These are phyloP conservation scores for Oreochromis tanganicae DNA, from an alignment of 2,113 vertebrate genomes.

Conservation along the genomic window DNA sequence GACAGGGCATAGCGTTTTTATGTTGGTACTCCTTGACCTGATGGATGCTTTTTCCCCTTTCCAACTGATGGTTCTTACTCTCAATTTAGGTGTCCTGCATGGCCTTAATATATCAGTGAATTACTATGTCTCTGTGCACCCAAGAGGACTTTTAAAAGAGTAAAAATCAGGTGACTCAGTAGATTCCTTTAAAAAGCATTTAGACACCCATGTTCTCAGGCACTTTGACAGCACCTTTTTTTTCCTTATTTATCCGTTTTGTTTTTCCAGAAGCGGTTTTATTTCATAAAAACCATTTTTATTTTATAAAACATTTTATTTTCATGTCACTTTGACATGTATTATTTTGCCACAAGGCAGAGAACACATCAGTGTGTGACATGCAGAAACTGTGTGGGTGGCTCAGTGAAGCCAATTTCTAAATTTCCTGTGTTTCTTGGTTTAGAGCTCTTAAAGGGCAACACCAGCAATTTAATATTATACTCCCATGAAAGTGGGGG, in stretches of 20 bases:
- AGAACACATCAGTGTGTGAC: background rate
- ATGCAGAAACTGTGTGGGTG: background rate
- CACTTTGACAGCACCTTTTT: background rate
- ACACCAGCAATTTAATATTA: background rate
- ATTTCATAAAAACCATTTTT: background rate
- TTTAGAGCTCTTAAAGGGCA: background rate
- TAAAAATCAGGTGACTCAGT: background rate
- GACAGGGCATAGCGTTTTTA: background rate
- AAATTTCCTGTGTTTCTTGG: background rate
- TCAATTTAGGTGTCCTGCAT: background rate
- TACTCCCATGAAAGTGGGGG: background rate
- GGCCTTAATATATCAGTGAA: background rate
- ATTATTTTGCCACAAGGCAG: background rate
- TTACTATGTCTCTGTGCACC: background rate
- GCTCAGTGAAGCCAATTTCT: background rate
- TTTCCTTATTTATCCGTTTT: accelerated
- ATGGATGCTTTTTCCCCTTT: background rate
- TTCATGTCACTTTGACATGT: background rate
- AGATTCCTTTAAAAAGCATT: background rate
- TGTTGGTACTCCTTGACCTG: background rate
- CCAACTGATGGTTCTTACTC: background rate
- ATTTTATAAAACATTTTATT: background rate
- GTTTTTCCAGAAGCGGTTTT: accelerated
- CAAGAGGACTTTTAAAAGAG: background rate
- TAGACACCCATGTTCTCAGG: background rate